A percentile compares a stretch with the other conserved stretches of the same genome.
These are phyloP conservation scores for Bacillus rossius DNA, from an alignment of 1,140 invertebrate species.

Conservation along the genomic window DNA sequence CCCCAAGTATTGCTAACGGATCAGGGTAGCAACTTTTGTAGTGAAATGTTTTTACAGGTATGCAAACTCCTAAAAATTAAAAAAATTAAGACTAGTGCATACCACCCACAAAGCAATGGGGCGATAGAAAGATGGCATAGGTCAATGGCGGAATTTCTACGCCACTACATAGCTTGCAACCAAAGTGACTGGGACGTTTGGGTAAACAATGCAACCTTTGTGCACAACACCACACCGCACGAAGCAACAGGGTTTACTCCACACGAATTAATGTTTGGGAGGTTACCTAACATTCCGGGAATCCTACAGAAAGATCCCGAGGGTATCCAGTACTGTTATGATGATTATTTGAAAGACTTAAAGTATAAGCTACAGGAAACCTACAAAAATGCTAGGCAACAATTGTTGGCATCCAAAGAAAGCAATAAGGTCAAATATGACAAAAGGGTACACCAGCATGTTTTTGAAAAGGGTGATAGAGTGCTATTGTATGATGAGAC, in stretches of 20 bases:
- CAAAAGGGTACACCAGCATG: neutral
- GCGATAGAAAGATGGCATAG: neutral
- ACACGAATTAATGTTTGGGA: too few relatives aligned
- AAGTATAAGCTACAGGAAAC: too few relatives aligned
- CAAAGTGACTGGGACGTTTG: neutral
- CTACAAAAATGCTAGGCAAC: too few relatives aligned
- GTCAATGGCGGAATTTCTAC: neutral
- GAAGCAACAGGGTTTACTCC: too few relatives aligned
- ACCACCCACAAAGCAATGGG: neutral
- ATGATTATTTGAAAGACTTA: too few relatives aligned
- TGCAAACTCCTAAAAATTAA: neutral
- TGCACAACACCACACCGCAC: too few relatives aligned
- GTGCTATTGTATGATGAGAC: neutral
- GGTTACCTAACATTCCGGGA: too few relatives aligned
- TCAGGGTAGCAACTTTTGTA: neutral
- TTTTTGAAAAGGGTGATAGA: neutral
- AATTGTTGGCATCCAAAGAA: too few relatives aligned
- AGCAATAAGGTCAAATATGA: neutral
- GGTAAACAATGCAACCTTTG: neutral
- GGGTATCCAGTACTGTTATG: too few relatives aligned
- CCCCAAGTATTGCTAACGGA: neutral
- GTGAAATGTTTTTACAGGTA: neutral
- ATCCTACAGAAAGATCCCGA: too few relatives aligned
- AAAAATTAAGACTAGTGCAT: neutral
- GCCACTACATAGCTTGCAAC: neutral